Conservation (phyloP, 64 coral and sea anemone species). For the Anthopleura sola region DNA sequence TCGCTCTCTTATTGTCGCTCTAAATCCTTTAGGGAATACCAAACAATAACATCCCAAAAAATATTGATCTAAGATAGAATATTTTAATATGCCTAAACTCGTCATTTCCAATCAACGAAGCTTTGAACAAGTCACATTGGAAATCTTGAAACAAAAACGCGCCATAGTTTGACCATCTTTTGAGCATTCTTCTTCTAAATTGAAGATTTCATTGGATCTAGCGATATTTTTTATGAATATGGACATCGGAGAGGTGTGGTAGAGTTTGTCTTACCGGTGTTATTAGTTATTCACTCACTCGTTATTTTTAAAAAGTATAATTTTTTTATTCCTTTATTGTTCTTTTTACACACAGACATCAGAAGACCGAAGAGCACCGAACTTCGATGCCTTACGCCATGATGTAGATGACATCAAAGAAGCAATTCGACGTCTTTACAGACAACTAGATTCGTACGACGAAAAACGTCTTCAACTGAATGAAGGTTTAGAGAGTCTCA, state of each 20-base stretch:
- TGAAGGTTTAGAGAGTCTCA: constrained; percentile 1
- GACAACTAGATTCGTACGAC: constrained; percentile 8
- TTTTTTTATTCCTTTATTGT: background rate
- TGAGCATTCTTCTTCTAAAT: background rate
- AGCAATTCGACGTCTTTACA: background rate
- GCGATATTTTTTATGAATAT: background rate
- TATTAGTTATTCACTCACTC: background rate
- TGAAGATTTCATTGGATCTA: background rate
- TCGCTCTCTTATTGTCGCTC: background rate
- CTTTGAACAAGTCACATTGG: background rate
- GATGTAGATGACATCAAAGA: constrained; percentile 16
- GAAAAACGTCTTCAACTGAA: background rate
- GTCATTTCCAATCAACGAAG: background rate
- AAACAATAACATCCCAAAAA: background rate
- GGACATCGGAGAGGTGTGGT: background rate
- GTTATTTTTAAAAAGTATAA: background rate
- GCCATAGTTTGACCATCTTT: background rate
- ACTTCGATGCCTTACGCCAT: background rate
- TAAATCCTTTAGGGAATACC: background rate
- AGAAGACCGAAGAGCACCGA: background rate
- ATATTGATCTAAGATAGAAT: background rate
- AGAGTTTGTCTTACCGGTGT: background rate
- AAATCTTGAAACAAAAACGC: background rate
- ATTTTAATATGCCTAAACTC: background rate
- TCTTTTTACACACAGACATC: background rate